phyloP scores from a whole-genome alignment of 2,113 vertebrate genomes.

The Athene cunicularia region DNA sequence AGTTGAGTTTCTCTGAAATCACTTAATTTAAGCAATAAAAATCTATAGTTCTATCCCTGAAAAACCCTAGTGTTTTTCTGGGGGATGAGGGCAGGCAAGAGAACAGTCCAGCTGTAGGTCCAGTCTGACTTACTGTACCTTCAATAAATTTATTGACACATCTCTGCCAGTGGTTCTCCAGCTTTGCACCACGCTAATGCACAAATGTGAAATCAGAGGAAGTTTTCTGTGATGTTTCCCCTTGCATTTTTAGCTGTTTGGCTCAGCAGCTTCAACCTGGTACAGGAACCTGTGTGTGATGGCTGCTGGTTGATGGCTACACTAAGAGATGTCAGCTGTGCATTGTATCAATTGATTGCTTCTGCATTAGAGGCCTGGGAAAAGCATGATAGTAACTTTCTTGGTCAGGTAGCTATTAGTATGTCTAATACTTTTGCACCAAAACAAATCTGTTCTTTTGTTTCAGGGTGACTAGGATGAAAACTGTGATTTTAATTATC shows the following conservation, averaged over 20 bases:
- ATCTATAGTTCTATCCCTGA: neutral
- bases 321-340: neutral
- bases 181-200: neutral
- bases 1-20: neutral
- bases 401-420: neutral
- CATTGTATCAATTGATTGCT: neutral
- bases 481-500: neutral
- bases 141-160: neutral
- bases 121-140: neutral
- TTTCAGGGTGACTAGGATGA: neutral
- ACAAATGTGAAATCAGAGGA: neutral
- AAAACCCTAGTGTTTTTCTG: neutral
- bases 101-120: neutral
- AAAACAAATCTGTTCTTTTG: neutral
- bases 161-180: neutral
- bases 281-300: neutral
- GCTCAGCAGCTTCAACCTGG: neutral
- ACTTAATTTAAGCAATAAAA: neutral
- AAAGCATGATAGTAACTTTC: neutral
- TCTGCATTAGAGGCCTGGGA: neutral
- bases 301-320: neutral
- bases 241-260: neutral
- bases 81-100: neutral
- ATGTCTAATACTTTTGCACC: neutral
- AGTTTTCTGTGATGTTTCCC: neutral